A percentile compares a stretch with the other conserved stretches of the same genome.
Conservation (phyloP, 2,888 invertebrate genomes). For the Apamea crenata region DNA sequence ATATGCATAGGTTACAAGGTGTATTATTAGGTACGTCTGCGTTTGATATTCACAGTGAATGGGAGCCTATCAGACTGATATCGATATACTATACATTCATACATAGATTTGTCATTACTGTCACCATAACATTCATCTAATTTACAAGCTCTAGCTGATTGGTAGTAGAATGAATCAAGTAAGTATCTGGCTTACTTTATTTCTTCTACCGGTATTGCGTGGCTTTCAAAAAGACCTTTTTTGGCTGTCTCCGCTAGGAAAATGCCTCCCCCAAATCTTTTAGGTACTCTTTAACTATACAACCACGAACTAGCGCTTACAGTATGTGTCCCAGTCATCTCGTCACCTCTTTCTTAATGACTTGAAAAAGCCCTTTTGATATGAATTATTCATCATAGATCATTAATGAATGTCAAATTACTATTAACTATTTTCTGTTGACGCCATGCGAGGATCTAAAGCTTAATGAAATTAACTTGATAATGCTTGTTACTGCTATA, state of each 20-base stretch:
- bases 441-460: neutral
- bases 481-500: neutral
- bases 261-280: neutral
- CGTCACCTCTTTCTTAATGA: neutral
- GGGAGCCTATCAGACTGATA: neutral
- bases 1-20: neutral
- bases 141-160: neutral
- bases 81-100: neutral
- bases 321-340: neutral
- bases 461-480: neutral
- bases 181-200: neutral
- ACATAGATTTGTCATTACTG: neutral
- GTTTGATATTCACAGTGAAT: neutral
- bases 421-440: neutral
- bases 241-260: neutral
- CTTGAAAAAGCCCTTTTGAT: neutral
- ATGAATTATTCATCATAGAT: no score
- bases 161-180: neutral
- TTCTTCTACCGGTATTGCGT: neutral
- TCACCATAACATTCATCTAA: neutral
- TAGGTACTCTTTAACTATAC: neutral
- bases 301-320: neutral
- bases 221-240: neutral
- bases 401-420: neutral
- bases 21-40: conserved; percentile 15